These are phyloP conservation scores for Xyliphius kryptos DNA, from an alignment of 2,113 vertebrate species.

Conservation along the genomic window DNA sequence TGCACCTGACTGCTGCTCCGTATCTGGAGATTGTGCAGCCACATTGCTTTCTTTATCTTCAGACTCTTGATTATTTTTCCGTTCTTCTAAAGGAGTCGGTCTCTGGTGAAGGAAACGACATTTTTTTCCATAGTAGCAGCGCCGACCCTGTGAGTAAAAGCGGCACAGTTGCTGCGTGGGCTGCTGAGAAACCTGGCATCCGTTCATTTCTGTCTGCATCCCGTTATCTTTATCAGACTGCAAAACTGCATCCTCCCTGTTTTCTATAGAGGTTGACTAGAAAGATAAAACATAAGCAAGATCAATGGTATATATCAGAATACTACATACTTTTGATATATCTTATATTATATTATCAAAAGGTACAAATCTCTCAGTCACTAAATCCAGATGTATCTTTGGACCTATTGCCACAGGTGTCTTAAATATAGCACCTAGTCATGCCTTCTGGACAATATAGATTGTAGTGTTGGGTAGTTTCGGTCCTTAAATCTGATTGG, in stretches of 20 bases:
- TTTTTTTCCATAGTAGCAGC: conserved; percentile 63
- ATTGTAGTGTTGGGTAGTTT: too few relatives aligned
- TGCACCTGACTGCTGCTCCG: background rate
- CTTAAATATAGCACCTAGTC: too few relatives aligned
- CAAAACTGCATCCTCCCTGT: background rate
- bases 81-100: conserved; percentile 21
- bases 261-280: conserved; percentile 14
- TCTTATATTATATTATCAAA: too few relatives aligned
- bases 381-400: too few relatives aligned
- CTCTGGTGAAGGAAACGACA: conserved; percentile 66
- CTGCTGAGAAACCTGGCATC: conserved; percentile 6
- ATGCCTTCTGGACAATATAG: too few relatives aligned
- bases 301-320: too few relatives aligned
- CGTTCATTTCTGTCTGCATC: conserved; percentile 14
- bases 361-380: too few relatives aligned
- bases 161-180: conserved; percentile 55
- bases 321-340: too few relatives aligned
- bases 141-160: conserved; percentile 65
- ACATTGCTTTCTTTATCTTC: background rate
- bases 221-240: conserved; percentile 32
- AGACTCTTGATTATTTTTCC: conserved; percentile 26
- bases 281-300: background rate
- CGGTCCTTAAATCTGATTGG: too few relatives aligned
- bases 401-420: too few relatives aligned
- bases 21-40: background rate